phyloP scores from a whole-genome alignment of 2,113 vertebrate species.

The Ginglymostoma cirratum region DNA sequence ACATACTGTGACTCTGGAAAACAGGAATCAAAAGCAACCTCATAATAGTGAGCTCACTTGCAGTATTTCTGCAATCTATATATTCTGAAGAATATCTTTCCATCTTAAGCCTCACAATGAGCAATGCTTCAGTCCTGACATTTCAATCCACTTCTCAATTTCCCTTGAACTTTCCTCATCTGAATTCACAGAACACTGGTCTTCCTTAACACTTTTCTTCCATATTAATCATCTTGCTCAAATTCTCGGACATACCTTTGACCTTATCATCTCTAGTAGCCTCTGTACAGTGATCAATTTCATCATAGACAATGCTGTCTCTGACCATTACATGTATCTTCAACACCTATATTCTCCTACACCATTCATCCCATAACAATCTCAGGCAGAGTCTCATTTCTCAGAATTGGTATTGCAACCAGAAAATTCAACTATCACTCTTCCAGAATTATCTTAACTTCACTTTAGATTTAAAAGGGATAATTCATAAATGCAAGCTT shows the following conservation, averaged over 20 bases:
- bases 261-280: background rate
- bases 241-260: background rate
- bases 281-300: background rate
- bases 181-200: background rate
- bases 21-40: background rate
- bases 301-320: background rate
- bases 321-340: background rate
- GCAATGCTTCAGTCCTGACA: background rate
- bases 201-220: background rate
- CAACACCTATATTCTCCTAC: background rate
- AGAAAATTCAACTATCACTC: no score
- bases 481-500: no score
- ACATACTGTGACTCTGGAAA: background rate
- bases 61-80: background rate
- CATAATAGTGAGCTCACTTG: background rate
- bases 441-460: no score
- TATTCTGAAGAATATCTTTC: background rate
- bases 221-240: background rate
- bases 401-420: no score
- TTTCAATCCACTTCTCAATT: background rate
- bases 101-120: background rate
- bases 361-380: no score
- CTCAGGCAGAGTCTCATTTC: no score
- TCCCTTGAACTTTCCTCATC: background rate
- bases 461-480: no score